These are phyloP conservation scores for Micromesistius poutassou DNA, from an alignment of 2,797 vertebrate genomes.

Conservation along the genomic window DNA sequence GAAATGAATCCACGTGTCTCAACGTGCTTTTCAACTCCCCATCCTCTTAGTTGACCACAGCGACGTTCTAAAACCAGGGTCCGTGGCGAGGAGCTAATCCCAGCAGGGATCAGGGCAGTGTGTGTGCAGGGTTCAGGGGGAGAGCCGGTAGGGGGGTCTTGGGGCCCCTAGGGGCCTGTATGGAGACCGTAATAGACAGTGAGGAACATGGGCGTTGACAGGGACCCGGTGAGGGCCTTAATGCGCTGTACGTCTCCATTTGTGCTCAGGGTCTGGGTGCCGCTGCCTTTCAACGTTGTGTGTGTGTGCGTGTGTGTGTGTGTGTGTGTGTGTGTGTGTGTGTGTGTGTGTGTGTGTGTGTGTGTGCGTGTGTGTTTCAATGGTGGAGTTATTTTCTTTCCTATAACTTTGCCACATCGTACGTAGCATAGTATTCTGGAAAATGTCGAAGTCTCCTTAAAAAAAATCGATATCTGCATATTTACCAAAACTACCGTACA, in stretches of 20 bases:
- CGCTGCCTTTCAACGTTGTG: slow-evolving; percentile 18
- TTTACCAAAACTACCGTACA: too few relatives aligned
- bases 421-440: background rate
- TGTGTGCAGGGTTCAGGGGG: slow-evolving; percentile 43
- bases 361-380: slow-evolving; percentile 6
- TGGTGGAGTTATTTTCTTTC: background rate
- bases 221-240: slow-evolving; percentile 63
- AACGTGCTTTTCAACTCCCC: slow-evolving; percentile 26
- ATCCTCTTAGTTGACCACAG: background rate
- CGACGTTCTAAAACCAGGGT: slow-evolving; percentile 48
- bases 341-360: background rate
- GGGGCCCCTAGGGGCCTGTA: slow-evolving; percentile 52
- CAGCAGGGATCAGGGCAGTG: slow-evolving; percentile 35
- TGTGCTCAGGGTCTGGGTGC: slow-evolving; percentile 47
- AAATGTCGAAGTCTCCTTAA: background rate
- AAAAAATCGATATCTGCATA: background rate
- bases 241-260: slow-evolving; percentile 71
- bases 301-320: slow-evolving; percentile 12
- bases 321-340: slow-evolving; percentile 17
- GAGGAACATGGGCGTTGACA: slow-evolving; percentile 73
- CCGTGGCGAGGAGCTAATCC: slow-evolving; percentile 23
- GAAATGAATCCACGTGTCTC: slow-evolving; percentile 31
- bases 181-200: slow-evolving; percentile 63
- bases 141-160: slow-evolving; percentile 34
- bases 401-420: background rate